Conservation (phyloP, 2,797 vertebrate genomes). For the Clarias pachynema region DNA sequence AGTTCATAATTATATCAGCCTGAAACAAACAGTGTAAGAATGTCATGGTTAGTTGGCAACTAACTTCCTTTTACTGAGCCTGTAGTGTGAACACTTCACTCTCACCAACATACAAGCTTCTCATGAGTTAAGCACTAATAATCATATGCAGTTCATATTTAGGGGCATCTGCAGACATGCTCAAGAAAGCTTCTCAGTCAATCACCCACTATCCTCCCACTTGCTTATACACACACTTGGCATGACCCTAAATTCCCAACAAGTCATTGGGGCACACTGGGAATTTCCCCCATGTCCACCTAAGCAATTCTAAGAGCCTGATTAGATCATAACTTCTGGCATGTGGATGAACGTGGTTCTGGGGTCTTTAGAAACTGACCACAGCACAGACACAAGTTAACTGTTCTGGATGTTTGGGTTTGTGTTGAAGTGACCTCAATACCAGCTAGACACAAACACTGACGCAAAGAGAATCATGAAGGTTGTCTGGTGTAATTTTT, state of each 20-base stretch:
- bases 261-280: constrained; percentile 61
- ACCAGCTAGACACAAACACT: constrained; percentile 47
- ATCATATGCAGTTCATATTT: not conserved
- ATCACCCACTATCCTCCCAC: not conserved
- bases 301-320: constrained; percentile 68
- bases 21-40: constrained; percentile 61
- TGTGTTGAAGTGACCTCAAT: constrained; percentile 43
- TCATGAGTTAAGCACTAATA: not conserved
- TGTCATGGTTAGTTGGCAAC: not conserved
- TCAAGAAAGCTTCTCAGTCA: not conserved
- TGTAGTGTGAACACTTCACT: not conserved
- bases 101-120: not conserved
- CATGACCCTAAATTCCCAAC: constrained; percentile 48
- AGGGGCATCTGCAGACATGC: not conserved
- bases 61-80: not conserved
- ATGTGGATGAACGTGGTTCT: constrained; percentile 34
- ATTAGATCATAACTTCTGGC: constrained; percentile 49
- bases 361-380: constrained; percentile 47
- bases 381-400: constrained; percentile 27
- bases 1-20: constrained; percentile 97
- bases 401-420: constrained; percentile 34
- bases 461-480: constrained; percentile 28
- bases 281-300: constrained; percentile 73
- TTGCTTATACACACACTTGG: constrained; percentile 54
- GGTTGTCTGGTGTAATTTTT: constrained; percentile 14